These are phyloP conservation scores for Diabrotica virgifera DNA, from an alignment of 1,140 invertebrate species.

Conservation along the genomic window DNA sequence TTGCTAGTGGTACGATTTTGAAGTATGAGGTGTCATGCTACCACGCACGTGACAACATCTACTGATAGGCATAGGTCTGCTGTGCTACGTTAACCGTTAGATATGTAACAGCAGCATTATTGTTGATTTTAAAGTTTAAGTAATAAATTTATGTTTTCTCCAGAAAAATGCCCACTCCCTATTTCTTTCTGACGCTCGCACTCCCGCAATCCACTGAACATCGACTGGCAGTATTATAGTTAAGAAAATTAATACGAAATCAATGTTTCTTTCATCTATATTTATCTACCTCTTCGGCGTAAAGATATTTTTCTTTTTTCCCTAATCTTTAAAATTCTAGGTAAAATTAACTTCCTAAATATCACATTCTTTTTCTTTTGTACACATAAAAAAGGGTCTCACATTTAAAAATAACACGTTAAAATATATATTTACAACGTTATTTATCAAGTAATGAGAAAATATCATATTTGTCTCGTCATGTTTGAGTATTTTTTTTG, in stretches of 20 bases:
- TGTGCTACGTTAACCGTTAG: no score
- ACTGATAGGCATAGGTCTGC: no score
- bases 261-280: not conserved
- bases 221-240: slow-evolving; percentile 23
- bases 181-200: slow-evolving; percentile 1
- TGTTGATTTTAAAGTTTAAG: no score
- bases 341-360: slow-evolving; percentile 34
- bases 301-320: slow-evolving; percentile 22
- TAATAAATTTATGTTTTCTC: no score
- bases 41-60: no score
- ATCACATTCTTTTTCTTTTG: slow-evolving; percentile 34
- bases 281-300: slow-evolving; percentile 23
- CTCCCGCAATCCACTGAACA: slow-evolving; percentile 30
- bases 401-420: slow-evolving; percentile 8
- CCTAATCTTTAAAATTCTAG: not conserved
- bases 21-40: no score
- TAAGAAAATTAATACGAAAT: no score
- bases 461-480: slow-evolving; percentile 22
- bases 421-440: slow-evolving; percentile 16
- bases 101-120: no score
- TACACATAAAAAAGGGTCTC: slow-evolving; percentile 28
- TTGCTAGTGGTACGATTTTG: no score
- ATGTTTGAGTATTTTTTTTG: slow-evolving; percentile 25
- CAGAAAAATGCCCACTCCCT: not conserved
- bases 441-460: slow-evolving; percentile 1